Percentiles rank a stretch among this genome's conserved stretches.
Conservation (phyloP, 23 tunicate genomes). For the Diplosoma virens region DNA sequence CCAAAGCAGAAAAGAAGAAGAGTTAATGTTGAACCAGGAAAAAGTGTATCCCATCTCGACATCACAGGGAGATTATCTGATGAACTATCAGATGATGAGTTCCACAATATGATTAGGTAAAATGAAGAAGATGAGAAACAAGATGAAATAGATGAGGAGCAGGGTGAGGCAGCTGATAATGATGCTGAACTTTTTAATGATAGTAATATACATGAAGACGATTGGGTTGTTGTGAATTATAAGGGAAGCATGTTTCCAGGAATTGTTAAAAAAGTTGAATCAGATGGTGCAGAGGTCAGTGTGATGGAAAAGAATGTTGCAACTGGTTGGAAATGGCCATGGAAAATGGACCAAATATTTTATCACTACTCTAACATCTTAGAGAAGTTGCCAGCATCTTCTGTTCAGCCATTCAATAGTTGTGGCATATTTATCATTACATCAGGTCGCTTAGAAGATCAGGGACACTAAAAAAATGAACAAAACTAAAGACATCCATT, state of each 20-base stretch:
- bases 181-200: background rate
- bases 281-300: slow-evolving; percentile 16
- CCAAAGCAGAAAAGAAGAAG: slow-evolving; percentile 28
- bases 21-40: slow-evolving; percentile 19
- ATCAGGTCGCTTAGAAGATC: background rate
- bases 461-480: too few species aligned
- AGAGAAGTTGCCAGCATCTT: slow-evolving; percentile 1
- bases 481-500: too few species aligned
- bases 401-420: slow-evolving; percentile 2
- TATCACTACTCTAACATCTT: background rate
- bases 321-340: slow-evolving; percentile 4
- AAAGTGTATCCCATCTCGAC: slow-evolving; percentile 12
- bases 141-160: slow-evolving; percentile 5
- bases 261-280: slow-evolving; percentile 4
- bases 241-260: slow-evolving; percentile 27
- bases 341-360: background rate
- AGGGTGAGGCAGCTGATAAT: background rate
- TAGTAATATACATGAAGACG: slow-evolving; percentile 1
- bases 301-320: slow-evolving; percentile 6
- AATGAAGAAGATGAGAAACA: slow-evolving; percentile 4
- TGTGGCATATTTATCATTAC: background rate
- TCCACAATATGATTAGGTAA: too few species aligned
- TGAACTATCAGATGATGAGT: slow-evolving; percentile 10
- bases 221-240: slow-evolving; percentile 30
- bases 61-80: too few species aligned